Evolutionary conservation across 2,888 invertebrate genomes (phyloP).

Genomic region (Trileptium ribeirensis): DNA sequence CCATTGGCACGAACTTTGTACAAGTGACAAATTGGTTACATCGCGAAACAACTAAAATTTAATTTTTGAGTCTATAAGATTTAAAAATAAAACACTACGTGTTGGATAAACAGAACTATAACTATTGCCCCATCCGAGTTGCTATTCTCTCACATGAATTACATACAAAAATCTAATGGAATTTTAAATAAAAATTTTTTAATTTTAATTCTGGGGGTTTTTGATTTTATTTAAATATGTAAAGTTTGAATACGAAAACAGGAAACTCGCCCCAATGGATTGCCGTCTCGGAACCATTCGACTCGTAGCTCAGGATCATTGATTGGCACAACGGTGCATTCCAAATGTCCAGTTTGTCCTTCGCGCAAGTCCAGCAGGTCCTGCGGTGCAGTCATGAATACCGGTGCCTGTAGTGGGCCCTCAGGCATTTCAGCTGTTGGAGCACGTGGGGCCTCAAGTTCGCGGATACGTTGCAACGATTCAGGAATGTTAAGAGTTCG

Average conservation of each 20-base stretch:
- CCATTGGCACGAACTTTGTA: too few relatives aligned
- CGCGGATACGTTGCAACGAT: conserved; percentile 81
- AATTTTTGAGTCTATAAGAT: too few relatives aligned
- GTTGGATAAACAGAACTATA: too few relatives aligned
- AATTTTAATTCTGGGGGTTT: too few relatives aligned
- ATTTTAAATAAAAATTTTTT: not conserved
- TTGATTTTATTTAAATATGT: too few relatives aligned
- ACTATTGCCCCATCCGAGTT: too few relatives aligned
- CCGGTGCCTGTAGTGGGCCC: conserved; percentile 71
- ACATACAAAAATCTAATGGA: not conserved
- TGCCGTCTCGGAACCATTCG: conserved; percentile 64
- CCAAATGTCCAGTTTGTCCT: conserved; percentile 79
- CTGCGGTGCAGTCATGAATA: conserved; percentile 71
- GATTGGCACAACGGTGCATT: conserved; percentile 86
- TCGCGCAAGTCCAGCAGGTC: conserved; percentile 74
- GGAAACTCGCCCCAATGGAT: not conserved
- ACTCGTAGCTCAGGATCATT: conserved; percentile 95
- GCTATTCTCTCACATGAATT: not conserved
- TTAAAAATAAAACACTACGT: too few relatives aligned
- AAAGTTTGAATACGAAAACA: too few relatives aligned
- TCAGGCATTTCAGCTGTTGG: conserved; percentile 64
- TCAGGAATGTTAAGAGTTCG: conserved; percentile 84
- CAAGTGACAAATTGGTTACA: too few relatives aligned
- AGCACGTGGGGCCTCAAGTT: conserved; percentile 65
- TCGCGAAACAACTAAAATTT: too few relatives aligned